Conservation (phyloP, 2,888 invertebrate species). For the Serrognathus titanus region DNA sequence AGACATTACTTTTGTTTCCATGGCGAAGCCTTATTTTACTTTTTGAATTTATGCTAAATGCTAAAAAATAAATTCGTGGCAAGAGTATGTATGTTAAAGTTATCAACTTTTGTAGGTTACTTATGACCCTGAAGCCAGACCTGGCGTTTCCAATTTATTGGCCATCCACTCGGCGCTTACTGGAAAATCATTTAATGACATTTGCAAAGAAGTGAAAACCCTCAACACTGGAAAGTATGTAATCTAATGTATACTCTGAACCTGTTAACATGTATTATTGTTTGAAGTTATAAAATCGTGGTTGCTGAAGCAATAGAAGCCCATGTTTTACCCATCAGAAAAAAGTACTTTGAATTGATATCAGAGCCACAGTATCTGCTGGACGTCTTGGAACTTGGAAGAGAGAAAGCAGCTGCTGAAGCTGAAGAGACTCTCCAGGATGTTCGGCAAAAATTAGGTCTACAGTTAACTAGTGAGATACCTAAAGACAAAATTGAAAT, state of each 20-base stretch:
- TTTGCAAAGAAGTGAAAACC: conserved; percentile 58
- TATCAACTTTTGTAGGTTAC: conserved; percentile 55
- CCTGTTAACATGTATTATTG: not conserved
- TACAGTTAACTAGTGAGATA: conserved; percentile 2
- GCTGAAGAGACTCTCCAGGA: conserved; percentile 58
- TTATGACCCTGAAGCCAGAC: conserved; percentile 72
- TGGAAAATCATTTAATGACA: conserved; percentile 63
- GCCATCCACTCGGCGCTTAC: conserved; percentile 75
- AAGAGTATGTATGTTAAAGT: not conserved
- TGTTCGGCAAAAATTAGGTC: conserved; percentile 56
- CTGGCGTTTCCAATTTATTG: conserved; percentile 89
- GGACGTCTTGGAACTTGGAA: conserved; percentile 59
- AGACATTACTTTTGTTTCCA: no score
- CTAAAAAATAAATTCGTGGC: no score
- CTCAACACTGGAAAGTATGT: conserved; percentile 10
- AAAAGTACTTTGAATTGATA: conserved; percentile 56
- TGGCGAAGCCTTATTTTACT: no score
- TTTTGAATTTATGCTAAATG: no score
- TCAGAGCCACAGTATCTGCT: conserved; percentile 61
- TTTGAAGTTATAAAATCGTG: conserved; percentile 63
- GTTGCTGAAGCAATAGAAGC: conserved; percentile 72
- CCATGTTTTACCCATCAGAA: conserved; percentile 67
- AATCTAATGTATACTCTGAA: conserved; percentile 7
- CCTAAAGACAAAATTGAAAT: no score
- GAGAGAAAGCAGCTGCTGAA: conserved; percentile 54